Percentiles rank a stretch among this genome's conserved stretches.
These are phyloP conservation scores for Sitodiplosis mosellana DNA, from an alignment of 1,140 invertebrate species.

Conservation along the genomic window DNA sequence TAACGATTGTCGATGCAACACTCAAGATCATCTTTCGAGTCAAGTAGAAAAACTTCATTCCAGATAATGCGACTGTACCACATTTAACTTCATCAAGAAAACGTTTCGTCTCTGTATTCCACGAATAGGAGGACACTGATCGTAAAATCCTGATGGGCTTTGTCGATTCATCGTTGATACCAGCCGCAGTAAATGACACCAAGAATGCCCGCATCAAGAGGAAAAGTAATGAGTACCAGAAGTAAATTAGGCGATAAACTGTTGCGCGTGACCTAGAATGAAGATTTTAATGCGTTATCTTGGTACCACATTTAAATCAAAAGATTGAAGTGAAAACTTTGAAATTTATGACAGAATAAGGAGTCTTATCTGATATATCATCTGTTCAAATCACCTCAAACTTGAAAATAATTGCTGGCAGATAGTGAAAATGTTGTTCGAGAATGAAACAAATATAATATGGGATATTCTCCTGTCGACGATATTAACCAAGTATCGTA, in stretches of 20 bases:
- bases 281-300: too few relatives aligned
- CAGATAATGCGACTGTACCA: constrained; percentile 37
- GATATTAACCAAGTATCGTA: constrained; percentile 29
- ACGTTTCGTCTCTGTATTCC: constrained; percentile 35
- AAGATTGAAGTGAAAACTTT: constrained; percentile 38
- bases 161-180: constrained; percentile 40
- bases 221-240: constrained; percentile 42
- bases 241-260: constrained; percentile 29
- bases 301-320: too few relatives aligned
- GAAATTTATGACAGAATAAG: constrained; percentile 39
- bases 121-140: constrained; percentile 34
- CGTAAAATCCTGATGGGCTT: constrained; percentile 33
- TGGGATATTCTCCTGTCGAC: constrained; percentile 29
- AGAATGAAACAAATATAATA: constrained; percentile 39
- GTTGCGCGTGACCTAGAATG: constrained; percentile 22
- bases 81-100: constrained; percentile 35
- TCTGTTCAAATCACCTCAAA: constrained; percentile 17
- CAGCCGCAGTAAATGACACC: constrained; percentile 38
- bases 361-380: too few relatives aligned
- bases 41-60: constrained; percentile 40
- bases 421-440: constrained; percentile 44
- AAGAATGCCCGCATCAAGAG: constrained; percentile 35
- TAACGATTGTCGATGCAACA: constrained; percentile 40
- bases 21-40: constrained; percentile 39
- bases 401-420: constrained; percentile 44